phyloP scores from a whole-genome alignment of 2,888 invertebrate species.

The Ceriagrion tenellum region DNA sequence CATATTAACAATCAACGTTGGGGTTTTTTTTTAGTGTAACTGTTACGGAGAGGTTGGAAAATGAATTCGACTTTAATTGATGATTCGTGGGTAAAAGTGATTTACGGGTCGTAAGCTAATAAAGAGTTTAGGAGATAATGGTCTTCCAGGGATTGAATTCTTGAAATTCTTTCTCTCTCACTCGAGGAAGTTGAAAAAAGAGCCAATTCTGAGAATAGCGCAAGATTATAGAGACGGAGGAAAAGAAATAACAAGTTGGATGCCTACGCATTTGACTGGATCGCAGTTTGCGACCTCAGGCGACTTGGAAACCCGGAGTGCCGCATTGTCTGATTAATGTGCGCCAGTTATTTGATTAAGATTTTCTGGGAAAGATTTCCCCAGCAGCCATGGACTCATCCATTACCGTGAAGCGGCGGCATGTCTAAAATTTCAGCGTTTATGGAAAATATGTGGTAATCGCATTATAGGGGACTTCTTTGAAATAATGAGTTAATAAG shows the following conservation, averaged over 20 bases:
- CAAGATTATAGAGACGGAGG: not conserved
- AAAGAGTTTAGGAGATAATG: no score
- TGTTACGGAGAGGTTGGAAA: no score
- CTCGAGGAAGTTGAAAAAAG: not conserved
- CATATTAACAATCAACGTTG: no score
- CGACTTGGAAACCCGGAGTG: not conserved
- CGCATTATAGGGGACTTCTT: no score
- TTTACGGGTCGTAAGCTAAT: no score
- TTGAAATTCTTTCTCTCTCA: not conserved
- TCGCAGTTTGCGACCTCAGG: not conserved
- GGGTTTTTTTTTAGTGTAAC: no score
- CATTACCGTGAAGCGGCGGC: not conserved
- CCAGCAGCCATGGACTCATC: not conserved
- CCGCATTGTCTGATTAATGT: not conserved
- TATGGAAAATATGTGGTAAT: not conserved
- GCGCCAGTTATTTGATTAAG: not conserved
- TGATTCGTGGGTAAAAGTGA: no score
- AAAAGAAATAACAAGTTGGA: not conserved
- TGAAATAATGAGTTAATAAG: no score
- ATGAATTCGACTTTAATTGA: no score
- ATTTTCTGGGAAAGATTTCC: not conserved
- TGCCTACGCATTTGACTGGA: not conserved
- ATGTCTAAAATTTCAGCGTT: not conserved
- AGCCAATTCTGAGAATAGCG: not conserved
- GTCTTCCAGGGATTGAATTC: no score